Base-by-base conservation (phyloP, 2,797 vertebrate genomes). In the Staurois parvus region DNA sequence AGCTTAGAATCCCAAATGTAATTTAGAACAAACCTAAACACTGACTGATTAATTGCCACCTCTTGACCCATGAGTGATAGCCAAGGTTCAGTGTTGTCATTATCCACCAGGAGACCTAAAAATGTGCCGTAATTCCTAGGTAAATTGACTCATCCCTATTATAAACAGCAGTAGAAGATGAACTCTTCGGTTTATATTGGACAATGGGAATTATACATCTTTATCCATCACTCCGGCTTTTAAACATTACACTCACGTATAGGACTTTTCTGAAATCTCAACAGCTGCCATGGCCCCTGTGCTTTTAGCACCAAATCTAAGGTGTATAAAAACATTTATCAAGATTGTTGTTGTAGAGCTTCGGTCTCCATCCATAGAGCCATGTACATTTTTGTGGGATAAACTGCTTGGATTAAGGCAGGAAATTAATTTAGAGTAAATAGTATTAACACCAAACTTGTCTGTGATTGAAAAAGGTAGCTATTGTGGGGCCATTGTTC, bases 11-110 rank as follows among this genome's bases (percentile, higher is more conserved):
- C 93, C 96, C 93, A 24, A 94, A 96, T 96, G 95, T 96, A 93
- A 97, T 97, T 95, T 94, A 92, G 94, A 92, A 87, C 2, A 96
- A 96, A 95, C 94, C 95, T 96, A 97, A 98, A 97, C 96, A 96
- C 92, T 95, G 72, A 93, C 95, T 98, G 97, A 99, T 98, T 95
- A 97, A 98, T 98, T 91, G 89, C 91, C 93, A 88, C 95, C 96
- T 96, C 91, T 92, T 95, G 94, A 95, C 95, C 94, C 90, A 89
- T 84, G 92, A 95, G 95, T 95, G 96, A 96, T 92, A 94, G 94
- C 95, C 93, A 92, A 91, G 93, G 92, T 91, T 93, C 94, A 96
- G 94, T 95, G 94, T 94, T 94, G 93, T 91, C 88, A 93, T 94
- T 96, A 96, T 96, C 96, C 96, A 95, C 94, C 95, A 93, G 92